Evolutionary conservation across 2,888 invertebrate species (phyloP).

Genomic region (Gasteruption jaculator): DNA sequence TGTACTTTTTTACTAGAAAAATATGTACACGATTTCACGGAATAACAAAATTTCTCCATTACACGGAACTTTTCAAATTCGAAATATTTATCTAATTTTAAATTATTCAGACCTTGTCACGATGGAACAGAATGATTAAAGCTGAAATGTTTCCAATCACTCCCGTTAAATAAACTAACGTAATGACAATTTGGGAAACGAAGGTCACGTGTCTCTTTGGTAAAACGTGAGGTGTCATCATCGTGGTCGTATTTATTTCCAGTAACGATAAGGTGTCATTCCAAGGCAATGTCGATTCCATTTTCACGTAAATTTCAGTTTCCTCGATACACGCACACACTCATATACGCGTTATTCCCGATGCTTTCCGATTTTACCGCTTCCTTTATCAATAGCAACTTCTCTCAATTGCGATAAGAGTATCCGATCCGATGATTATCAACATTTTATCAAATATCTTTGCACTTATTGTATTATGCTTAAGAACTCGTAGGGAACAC

Average conservation of each 20-base stretch:
- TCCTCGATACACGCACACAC: too few species aligned
- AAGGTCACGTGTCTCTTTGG: conserved; percentile 34
- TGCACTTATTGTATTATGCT: too few species aligned
- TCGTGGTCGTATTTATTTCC: conserved; percentile 19
- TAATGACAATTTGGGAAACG: conserved; percentile 49
- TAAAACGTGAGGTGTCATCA: conserved; percentile 12
- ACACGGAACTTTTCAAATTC: background rate
- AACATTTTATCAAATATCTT: too few species aligned
- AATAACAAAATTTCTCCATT: too few species aligned
- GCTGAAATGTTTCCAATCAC: conserved; percentile 75
- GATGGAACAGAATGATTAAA: conserved; percentile 66
- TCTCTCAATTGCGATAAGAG: too few species aligned
- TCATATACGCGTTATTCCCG: too few species aligned
- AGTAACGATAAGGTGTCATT: conserved; percentile 24
- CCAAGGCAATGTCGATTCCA: conserved; percentile 21
- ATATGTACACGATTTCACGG: too few species aligned
- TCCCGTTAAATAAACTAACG: conserved; percentile 63
- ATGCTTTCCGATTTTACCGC: too few species aligned
- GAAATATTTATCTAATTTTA: background rate
- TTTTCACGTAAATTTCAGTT: too few species aligned
- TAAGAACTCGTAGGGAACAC: too few species aligned
- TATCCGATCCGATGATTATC: too few species aligned
- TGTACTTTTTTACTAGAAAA: conserved; percentile 2
- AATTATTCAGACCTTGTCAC: conserved; percentile 57
- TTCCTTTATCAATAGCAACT: too few species aligned